These are phyloP conservation scores for Nasonia vitripennis DNA, from an alignment of 1,140 invertebrate species.

Conservation along the genomic window DNA sequence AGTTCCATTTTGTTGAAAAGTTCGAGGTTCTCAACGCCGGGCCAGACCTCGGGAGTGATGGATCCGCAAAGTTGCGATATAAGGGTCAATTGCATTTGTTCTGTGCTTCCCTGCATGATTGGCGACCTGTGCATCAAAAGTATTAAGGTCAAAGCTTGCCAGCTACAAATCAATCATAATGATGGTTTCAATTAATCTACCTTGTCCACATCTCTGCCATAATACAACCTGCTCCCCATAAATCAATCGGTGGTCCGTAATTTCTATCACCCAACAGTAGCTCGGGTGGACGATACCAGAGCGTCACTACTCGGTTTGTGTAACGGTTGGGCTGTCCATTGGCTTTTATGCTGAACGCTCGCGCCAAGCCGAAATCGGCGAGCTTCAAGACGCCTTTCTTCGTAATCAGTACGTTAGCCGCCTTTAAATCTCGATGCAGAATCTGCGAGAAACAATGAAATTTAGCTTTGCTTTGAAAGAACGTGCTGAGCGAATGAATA, in stretches of 20 bases:
- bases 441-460: constrained; percentile 76
- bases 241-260: constrained; percentile 97
- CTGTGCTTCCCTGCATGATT: constrained; percentile 93
- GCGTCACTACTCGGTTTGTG: constrained; percentile 97
- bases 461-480: background rate
- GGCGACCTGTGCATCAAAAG: constrained; percentile 74
- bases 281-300: constrained; percentile 93
- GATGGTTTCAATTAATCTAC: constrained; percentile 66
- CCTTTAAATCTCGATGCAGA: constrained; percentile 98
- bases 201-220: constrained; percentile 99
- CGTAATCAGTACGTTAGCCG: constrained; percentile 98
- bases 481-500: too few relatives aligned
- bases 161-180: background rate
- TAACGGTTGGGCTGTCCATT: constrained; percentile 91
- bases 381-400: constrained; percentile 95
- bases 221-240: constrained; percentile 99
- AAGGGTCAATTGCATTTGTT: constrained; percentile 95
- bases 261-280: constrained; percentile 86
- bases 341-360: constrained; percentile 94
- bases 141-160: background rate
- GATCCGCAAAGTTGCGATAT: constrained; percentile 98
- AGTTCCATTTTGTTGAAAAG: constrained; percentile 94
- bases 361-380: constrained; percentile 93
- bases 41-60: constrained; percentile 95
- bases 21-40: constrained; percentile 94